phyloP scores from a whole-genome alignment of 1,140 invertebrate genomes.

The Maniola jurtina region DNA sequence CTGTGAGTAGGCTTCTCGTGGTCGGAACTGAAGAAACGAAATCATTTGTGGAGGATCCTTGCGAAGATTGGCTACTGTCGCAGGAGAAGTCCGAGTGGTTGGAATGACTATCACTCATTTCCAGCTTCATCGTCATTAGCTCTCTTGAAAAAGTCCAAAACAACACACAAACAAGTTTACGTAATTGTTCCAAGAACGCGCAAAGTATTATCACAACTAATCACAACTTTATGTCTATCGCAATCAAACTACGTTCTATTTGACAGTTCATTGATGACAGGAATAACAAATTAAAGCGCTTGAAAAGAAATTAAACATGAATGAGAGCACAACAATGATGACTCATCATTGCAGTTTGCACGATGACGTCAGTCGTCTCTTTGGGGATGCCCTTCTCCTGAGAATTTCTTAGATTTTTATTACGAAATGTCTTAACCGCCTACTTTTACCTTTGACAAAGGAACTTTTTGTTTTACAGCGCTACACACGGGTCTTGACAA shows the following conservation, averaged over 20 bases:
- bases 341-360: constrained; percentile 66
- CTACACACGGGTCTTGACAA: constrained; percentile 46
- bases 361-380: constrained; percentile 64
- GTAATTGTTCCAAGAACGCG: constrained; percentile 43
- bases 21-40: constrained; percentile 57
- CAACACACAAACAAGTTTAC: constrained; percentile 50
- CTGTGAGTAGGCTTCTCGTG: constrained; percentile 58
- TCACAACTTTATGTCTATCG: constrained; percentile 45
- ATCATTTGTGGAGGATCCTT: constrained; percentile 72
- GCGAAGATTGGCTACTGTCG: constrained; percentile 72
- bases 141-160: constrained; percentile 38
- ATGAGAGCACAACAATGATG: constrained; percentile 73
- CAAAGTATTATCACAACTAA: constrained; percentile 38
- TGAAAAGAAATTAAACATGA: constrained; percentile 56
- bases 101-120: constrained; percentile 71
- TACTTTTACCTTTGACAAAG: constrained; percentile 39
- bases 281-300: constrained; percentile 56
- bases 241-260: constrained; percentile 36
- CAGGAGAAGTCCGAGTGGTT: constrained; percentile 71
- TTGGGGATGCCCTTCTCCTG: constrained; percentile 74
- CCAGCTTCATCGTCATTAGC: constrained; percentile 74
- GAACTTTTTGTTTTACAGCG: constrained; percentile 49
- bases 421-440: constrained; percentile 64
- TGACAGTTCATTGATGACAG: constrained; percentile 69
- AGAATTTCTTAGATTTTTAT: constrained; percentile 52